phyloP scores from a whole-genome alignment of 2,113 vertebrate species.

The Oryzias woworae region DNA sequence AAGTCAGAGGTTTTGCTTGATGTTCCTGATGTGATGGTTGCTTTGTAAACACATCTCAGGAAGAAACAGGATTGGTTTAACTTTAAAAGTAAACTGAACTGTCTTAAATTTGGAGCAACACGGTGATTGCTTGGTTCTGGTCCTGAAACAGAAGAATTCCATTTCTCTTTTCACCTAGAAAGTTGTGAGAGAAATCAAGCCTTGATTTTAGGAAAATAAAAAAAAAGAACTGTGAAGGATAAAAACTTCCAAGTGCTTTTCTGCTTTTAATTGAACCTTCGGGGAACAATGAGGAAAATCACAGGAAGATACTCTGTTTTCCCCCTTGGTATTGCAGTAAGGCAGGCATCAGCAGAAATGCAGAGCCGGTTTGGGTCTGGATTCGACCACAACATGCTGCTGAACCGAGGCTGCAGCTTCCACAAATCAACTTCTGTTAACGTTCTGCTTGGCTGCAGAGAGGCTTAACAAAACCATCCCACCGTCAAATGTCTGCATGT shows the following conservation, averaged over 20 bases:
- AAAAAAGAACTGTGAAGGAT: constrained; percentile 5
- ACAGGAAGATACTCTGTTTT: constrained; percentile 34
- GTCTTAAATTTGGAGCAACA: too few relatives aligned
- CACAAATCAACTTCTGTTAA: constrained; percentile 15
- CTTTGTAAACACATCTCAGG: too few relatives aligned
- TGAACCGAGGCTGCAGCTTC: constrained; percentile 18
- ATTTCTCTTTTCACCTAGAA: background rate
- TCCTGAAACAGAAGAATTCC: too few relatives aligned
- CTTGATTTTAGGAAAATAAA: background rate
- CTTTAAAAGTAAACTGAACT: too few relatives aligned
- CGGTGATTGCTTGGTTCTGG: too few relatives aligned
- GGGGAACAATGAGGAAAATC: constrained; percentile 36
- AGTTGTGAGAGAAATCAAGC: background rate
- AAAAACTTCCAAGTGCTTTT: constrained; percentile 30
- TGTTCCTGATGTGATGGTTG: too few relatives aligned
- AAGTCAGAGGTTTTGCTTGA: too few relatives aligned
- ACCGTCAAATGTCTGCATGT: constrained; percentile 1
- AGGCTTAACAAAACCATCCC: constrained; percentile 1
- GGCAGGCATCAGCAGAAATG: constrained; percentile 51
- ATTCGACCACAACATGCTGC: constrained; percentile 13
- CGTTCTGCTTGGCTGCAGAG: constrained; percentile 24
- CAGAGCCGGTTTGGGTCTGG: constrained; percentile 17
- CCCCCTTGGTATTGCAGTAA: constrained; percentile 30
- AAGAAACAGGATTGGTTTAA: too few relatives aligned
- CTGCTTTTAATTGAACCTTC: constrained; percentile 59